Evolutionary conservation across 2,888 invertebrate species (phyloP), one percentile per base, ranked within the genome.

Genomic region (Amphipyra tragopoginis): DNA sequence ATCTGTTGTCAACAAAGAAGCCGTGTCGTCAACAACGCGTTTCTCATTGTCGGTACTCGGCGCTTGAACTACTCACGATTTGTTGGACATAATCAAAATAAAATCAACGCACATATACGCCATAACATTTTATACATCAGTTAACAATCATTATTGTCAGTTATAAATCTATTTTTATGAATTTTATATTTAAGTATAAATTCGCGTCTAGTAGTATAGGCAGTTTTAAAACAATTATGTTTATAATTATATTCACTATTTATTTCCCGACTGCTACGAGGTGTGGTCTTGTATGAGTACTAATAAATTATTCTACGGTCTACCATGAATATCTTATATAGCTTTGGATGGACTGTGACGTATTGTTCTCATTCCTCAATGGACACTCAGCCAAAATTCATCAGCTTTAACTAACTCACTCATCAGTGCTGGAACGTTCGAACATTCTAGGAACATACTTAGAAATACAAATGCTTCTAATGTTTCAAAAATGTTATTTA

Each of bases 111-210:
- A 86, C 91, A 89, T 90, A 92, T 90, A 92, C 93, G 88, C 86
- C 89, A 86, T 93, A 94, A 94, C 93, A 93, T 89, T 92, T 92
- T 92, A 93, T 90, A 93, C 93, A 94, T 93, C 94, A 94, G 92
- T 92, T 94, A 94, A 94, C 94, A 94, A 94, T 93, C 94, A 94
- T 94, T 94, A 94, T 94, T 94, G 94, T 94, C 94, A 92, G 93
- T 93, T 94, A 94, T 94, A 94, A 90, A 93, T 88, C 93, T 94
- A 94, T 93, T 93, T 91, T 92, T 93, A 92, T 93, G 92, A 90
- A 83, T 86, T 91, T 91, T 85, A 92, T 92, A 91, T 93, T 93
- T 93, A 92, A 89, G 90, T 94, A 93, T 94, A 94, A 94, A 94
- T 94, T 94, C 94, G 93, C 94, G 81, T 87, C 93, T 94, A 94